phyloP scores from a whole-genome alignment of 2,113 vertebrate species.

The Alexandromys fortis region DNA sequence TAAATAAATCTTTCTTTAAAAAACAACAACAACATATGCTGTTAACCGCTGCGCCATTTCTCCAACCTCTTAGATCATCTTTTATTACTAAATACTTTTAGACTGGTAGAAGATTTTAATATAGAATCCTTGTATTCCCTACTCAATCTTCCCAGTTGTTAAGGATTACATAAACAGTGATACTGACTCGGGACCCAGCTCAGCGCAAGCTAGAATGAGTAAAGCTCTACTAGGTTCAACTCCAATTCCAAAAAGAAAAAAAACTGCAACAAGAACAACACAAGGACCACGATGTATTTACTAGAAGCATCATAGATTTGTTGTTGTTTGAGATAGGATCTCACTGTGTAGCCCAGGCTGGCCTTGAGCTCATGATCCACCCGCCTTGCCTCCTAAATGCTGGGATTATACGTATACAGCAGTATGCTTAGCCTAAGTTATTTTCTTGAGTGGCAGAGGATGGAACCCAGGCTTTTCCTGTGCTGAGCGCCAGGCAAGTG shows the following conservation, averaged over 20 bases:
- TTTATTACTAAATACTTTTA: slow-evolving; percentile 49
- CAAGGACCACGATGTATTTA: background rate
- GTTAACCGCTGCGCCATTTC: background rate
- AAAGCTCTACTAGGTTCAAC: background rate
- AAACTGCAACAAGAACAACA: background rate
- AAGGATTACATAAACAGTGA: background rate
- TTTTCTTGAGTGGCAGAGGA: background rate
- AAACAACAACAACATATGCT: background rate
- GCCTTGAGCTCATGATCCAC: background rate
- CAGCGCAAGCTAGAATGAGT: background rate
- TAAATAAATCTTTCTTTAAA: no score
- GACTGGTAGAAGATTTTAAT: slow-evolving; percentile 32
- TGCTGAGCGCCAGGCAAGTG: background rate
- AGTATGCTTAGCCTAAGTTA: background rate
- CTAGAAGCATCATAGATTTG: background rate
- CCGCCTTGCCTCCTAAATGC: background rate
- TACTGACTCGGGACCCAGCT: background rate
- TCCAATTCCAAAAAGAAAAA: background rate
- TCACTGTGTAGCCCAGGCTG: background rate
- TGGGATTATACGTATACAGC: no score
- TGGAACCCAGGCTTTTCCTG: background rate
- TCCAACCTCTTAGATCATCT: background rate
- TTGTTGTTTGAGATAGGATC: background rate
- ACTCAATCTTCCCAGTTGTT: background rate
- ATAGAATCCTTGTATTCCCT: background rate